Evolutionary conservation across 2,113 vertebrate species (phyloP), one percentile per base, ranked within the genome.

Genomic region (Argyrosomus japonicus): DNA sequence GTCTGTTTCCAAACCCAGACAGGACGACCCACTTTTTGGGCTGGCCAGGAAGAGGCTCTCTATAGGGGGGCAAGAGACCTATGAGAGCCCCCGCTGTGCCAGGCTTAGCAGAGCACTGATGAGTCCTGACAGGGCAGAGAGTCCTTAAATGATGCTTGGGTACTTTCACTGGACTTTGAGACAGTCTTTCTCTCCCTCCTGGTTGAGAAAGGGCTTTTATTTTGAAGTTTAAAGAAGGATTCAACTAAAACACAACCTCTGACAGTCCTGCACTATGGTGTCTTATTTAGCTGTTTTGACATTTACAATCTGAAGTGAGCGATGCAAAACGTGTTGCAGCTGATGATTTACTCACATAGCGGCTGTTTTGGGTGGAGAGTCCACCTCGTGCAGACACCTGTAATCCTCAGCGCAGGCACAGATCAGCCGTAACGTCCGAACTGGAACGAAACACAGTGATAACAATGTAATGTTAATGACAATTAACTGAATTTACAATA

Each of bases 351-450:
- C 97, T 97, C 91, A 97, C 97, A 99, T 97, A 81, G 96, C 96
- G 0, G 97, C 96, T 0, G 95, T 73, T 51, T 83, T 82, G 0
- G 94, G 93, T 3, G 90, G 57, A 7, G 86, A 48, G 4, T 90
- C 90, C 0, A 70, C 50, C 0, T 97, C 96, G 0, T 92, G 92
- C 9, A 93, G 47, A 1, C 92, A 83, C 21, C 95, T 94, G 84
- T 98, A 98, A 14, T 97, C 96, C 84, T 99, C 98, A 0, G 97
- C 97, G 40, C 97, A 98, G 61, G 95, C 97, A 3, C 98, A 99
- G 93, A 98, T 98, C 45, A 95, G 81, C 0, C 97, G 95, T 56
- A 99, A 90, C 1, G 97, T 95, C 81, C 97, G 87, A 53, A 98
- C 98, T 99, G 90, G 0, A 61, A 88, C 4, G 48, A 19, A 54